Percentiles rank a stretch among this genome's conserved stretches.
Conservation (phyloP, 1,140 invertebrate genomes). For the Diachasmimorpha longicaudata region DNA sequence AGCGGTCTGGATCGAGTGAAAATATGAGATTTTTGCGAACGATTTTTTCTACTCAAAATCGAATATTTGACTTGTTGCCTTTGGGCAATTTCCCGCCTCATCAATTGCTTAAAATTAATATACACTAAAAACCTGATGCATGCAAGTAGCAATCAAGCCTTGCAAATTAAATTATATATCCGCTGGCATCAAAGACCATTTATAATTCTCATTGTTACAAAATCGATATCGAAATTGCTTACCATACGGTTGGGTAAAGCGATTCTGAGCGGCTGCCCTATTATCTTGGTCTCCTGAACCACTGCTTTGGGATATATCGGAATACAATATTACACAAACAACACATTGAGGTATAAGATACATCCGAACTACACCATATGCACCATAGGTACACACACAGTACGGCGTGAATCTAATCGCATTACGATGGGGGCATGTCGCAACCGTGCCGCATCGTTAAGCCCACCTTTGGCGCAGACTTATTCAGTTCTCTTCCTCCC, state of each 20-base stretch:
- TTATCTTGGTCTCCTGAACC: constrained; percentile 2
- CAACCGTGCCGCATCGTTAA: constrained; percentile 23
- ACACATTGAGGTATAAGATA: constrained; percentile 2
- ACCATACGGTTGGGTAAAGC: not conserved
- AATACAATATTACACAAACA: constrained; percentile 15
- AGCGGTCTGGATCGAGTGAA: no score
- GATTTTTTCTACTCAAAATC: no score
- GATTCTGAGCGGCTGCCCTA: not conserved
- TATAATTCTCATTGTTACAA: not conserved
- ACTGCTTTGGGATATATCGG: not conserved
- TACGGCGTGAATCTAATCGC: constrained; percentile 39
- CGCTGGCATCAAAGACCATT: not conserved
- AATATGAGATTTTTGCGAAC: no score
- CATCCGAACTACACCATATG: constrained; percentile 20
- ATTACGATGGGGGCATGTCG: constrained; percentile 33
- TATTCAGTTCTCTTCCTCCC: no score
- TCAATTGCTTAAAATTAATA: no score
- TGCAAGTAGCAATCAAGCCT: not conserved
- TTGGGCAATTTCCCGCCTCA: no score
- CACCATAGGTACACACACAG: not conserved
- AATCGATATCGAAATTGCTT: constrained; percentile 8
- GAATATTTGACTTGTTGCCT: no score
- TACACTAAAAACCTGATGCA: not conserved
- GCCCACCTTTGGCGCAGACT: not conserved
- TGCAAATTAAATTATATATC: not conserved